A percentile compares a stretch with the other conserved stretches of the same genome.
These are phyloP conservation scores for Aphaenogaster rudis DNA, from an alignment of 1,140 invertebrate species.

Conservation along the genomic window DNA sequence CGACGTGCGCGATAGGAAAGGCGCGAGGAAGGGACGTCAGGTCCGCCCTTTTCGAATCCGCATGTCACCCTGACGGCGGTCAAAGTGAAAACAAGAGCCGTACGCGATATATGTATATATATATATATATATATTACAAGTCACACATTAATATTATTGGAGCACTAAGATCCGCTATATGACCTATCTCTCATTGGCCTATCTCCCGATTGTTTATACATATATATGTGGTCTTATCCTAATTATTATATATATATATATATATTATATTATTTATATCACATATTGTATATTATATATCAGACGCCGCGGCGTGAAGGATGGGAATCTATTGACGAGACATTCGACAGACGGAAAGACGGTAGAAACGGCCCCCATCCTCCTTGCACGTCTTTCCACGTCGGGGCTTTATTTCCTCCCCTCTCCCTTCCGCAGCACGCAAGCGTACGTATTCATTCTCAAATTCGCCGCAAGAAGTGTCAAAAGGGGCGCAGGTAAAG, in stretches of 20 bases:
- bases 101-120: no score
- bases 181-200: no score
- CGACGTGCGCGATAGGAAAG: neutral
- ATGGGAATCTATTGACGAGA: neutral
- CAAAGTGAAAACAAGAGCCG: neutral
- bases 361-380: no score
- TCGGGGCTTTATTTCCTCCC: neutral
- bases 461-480: constrained; percentile 23
- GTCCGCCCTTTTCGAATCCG: neutral
- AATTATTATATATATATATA: no score
- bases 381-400: neutral
- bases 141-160: no score
- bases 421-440: neutral
- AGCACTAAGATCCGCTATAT: no score
- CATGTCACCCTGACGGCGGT: neutral
- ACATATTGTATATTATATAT: neutral
- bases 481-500: constrained; percentile 32
- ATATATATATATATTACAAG: no score
- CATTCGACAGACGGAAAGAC: no score
- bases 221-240: no score
- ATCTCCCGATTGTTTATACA: no score
- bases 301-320: neutral
- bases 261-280: no score
- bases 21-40: neutral
- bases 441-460: neutral